Evolutionary conservation across 1,140 invertebrate genomes (phyloP).

Genomic region (Lordiphosa clarofinis): DNA sequence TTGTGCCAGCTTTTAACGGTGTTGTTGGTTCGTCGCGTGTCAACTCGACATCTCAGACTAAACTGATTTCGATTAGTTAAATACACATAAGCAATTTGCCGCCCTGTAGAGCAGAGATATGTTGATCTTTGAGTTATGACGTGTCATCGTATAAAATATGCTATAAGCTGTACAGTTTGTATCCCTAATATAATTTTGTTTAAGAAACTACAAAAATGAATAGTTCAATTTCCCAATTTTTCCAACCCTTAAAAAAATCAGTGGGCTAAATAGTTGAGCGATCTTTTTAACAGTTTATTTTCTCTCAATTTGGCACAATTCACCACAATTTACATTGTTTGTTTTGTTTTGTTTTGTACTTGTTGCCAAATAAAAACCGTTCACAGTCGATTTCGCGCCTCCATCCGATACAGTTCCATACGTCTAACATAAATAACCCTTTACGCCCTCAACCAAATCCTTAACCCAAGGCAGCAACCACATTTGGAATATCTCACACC

Average conservation of each 20-base stretch:
- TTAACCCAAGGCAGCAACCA: constrained; percentile 7
- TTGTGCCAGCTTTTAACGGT: no score
- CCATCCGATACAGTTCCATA: constrained; percentile 56
- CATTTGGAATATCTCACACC: constrained; percentile 1
- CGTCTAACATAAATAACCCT: constrained; percentile 19
- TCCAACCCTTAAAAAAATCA: neutral
- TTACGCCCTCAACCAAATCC: constrained; percentile 19
- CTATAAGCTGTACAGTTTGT: no score
- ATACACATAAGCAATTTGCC: no score
- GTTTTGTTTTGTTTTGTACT: constrained; percentile 9
- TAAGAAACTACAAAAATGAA: no score
- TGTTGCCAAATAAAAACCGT: constrained; percentile 23
- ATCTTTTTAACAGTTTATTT: neutral
- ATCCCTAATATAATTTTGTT: no score
- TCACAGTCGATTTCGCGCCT: constrained; percentile 46
- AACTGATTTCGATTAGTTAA: no score
- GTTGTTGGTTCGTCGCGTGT: no score
- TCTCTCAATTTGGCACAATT: constrained; percentile 37
- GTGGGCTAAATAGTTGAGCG: neutral
- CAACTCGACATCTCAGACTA: no score
- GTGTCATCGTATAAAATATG: no score
- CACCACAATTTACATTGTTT: constrained; percentile 14
- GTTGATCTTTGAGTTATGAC: no score
- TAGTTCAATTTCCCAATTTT: no score
- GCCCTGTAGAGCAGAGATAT: no score